Percentiles rank a stretch among this genome's conserved stretches.
phyloP scores from a whole-genome alignment of 2,113 vertebrate genomes.

The Micronycteris hirsuta region DNA sequence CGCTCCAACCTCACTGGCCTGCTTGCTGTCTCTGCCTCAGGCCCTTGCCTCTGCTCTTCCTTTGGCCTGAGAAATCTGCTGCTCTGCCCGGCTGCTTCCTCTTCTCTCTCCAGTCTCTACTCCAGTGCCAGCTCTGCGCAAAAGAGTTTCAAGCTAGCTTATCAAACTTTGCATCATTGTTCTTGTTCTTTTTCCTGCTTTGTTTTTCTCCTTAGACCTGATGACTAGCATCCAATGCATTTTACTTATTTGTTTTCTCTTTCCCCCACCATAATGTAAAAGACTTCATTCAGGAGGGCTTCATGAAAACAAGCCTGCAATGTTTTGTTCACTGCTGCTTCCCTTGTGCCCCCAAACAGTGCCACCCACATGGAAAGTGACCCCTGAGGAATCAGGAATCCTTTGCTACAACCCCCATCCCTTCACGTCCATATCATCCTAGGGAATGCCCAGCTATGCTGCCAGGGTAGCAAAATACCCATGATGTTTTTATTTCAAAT shows the following conservation, averaged over 20 bases:
- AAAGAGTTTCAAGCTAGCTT: not conserved
- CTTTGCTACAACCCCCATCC: not conserved
- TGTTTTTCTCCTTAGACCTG: not conserved
- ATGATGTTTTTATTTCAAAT: not conserved
- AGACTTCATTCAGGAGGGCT: not conserved
- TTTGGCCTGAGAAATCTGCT: not conserved
- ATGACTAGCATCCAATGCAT: not conserved
- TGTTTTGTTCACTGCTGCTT: not conserved
- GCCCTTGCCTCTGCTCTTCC: not conserved
- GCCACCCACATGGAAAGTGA: not conserved
- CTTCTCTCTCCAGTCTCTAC: not conserved
- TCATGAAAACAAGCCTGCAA: not conserved
- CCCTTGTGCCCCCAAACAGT: not conserved
- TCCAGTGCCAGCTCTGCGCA: not conserved
- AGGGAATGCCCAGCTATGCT: not conserved
- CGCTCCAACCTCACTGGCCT: not conserved
- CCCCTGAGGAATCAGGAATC: not conserved
- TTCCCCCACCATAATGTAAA: not conserved
- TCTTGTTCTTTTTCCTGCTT: not conserved
- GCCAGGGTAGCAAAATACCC: not conserved
- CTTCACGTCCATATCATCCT: not conserved
- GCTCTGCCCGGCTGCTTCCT: not conserved
- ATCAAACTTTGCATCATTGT: not conserved
- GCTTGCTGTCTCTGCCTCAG: not conserved
- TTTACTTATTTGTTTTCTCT: not conserved